Conservation (phyloP, 2,888 invertebrate species). For the Tachystola acroxantha region DNA sequence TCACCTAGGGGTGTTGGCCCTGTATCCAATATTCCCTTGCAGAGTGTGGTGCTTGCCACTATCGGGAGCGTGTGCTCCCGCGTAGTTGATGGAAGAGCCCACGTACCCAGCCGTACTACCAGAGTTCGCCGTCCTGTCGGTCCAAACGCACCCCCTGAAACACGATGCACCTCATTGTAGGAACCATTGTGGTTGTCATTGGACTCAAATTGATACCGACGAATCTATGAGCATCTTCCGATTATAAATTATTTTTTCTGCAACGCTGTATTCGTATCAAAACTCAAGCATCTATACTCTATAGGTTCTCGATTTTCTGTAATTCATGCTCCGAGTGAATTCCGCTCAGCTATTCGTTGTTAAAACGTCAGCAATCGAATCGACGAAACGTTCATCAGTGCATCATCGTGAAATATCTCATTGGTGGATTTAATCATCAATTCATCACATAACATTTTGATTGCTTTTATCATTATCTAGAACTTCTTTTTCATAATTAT, state of each 20-base stretch:
- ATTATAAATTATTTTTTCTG: conserved; percentile 14
- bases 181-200: too few relatives aligned
- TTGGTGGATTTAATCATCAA: conserved; percentile 12
- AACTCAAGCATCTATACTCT: conserved; percentile 19
- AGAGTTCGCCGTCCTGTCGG: conserved; percentile 84
- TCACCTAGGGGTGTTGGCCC: conserved; percentile 82
- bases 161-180: conserved; percentile 59
- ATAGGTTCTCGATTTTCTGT: conserved; percentile 39
- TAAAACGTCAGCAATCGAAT: conserved; percentile 51
- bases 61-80: conserved; percentile 69
- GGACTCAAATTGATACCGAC: conserved; percentile 4
- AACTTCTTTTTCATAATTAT: background rate
- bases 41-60: conserved; percentile 70
- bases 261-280: conserved; percentile 39
- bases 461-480: conserved; percentile 2
- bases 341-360: conserved; percentile 41
- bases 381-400: conserved; percentile 55
- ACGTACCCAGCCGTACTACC: conserved; percentile 81
- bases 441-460: conserved; percentile 11
- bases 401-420: conserved; percentile 8
- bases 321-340: conserved; percentile 54
- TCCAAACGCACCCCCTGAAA: conserved; percentile 83
- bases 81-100: conserved; percentile 59
- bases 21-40: conserved; percentile 76
- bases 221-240: conserved; percentile 5